These are phyloP conservation scores for Megalops cyprinoides DNA, from an alignment of 2,797 vertebrate genomes.

Conservation along the genomic window DNA sequence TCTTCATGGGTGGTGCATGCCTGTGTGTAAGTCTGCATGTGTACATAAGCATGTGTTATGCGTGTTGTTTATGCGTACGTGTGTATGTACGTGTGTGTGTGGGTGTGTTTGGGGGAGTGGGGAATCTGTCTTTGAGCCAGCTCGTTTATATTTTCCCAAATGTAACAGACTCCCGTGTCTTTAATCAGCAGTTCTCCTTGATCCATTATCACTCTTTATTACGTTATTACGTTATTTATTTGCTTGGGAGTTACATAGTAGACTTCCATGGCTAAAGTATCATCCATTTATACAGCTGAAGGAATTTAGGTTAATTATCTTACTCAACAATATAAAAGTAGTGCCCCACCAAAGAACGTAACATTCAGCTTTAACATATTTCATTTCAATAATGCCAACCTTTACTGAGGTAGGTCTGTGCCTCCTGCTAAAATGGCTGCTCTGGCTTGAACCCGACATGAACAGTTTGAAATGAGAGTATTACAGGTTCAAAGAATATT, in stretches of 20 bases:
- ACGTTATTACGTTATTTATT: neutral
- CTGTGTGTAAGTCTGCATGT: no score
- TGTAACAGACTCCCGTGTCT: no score
- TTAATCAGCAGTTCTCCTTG: no score
- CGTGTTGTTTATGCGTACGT: no score
- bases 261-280: neutral
- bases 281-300: neutral
- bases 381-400: neutral
- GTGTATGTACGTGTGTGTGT: no score
- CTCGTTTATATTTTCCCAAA: no score
- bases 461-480: neutral
- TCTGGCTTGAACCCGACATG: neutral
- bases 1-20: no score
- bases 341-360: neutral
- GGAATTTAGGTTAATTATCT: neutral
- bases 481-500: neutral
- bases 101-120: neutral
- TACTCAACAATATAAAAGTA: neutral
- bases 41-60: no score
- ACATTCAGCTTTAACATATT: no score
- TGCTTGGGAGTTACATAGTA: neutral
- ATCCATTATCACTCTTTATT: no score
- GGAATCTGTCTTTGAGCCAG: neutral
- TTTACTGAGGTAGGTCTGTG: neutral
- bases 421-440: neutral